Evolutionary conservation across 2,888 invertebrate species (phyloP), one percentile per base, ranked within the genome.

Genomic region (Dicyrtoma fusca): DNA sequence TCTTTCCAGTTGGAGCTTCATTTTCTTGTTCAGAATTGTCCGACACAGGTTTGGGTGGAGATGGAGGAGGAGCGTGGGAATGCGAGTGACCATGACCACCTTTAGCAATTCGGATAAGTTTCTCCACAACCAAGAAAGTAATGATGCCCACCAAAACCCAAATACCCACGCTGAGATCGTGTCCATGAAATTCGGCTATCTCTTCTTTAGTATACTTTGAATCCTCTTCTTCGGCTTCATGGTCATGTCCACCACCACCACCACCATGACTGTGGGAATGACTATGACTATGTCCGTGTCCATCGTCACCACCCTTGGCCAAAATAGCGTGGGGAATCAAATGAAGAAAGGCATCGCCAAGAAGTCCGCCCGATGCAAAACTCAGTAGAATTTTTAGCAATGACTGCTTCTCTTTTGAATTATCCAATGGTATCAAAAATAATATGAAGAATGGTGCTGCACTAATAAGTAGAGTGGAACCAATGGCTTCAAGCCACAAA

Each of bases 341-440:
- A 85, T 99, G 99, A 6, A 99, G 87, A 84, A 99, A 99, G 0
- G 99, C 98, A 86, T 99, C 99, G 8, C 99, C 99, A 0, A 99
- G 87, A 14, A 99, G 87, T 59, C 99, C 95, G 55, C 97, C 95
- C 1, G 96, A 95, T 0, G 96, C 97, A 85, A 97, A 97, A 17
- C 95, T 94, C 59, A 97, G 84, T 62, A 97, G 86, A 74, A 97
- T 88, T 85, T 97, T 98, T 8, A 98, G 85, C 49, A 95, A 85
- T 0, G 95, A 92, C 83, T 93, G 89, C 83, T 93, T 91, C 81
- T 92, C 91, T 70, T 90, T 88, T 34, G 89, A 89, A 76, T 92
- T 92, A 82, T 97, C 94, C 70, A 99, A 86, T 0, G 97, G 97
- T 81, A 99, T 95, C 75, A 96, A 88, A 82, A 95, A 92, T 6